Evolutionary conservation across 2,888 invertebrate genomes (phyloP).

Genomic region (Saturnia japonica): DNA sequence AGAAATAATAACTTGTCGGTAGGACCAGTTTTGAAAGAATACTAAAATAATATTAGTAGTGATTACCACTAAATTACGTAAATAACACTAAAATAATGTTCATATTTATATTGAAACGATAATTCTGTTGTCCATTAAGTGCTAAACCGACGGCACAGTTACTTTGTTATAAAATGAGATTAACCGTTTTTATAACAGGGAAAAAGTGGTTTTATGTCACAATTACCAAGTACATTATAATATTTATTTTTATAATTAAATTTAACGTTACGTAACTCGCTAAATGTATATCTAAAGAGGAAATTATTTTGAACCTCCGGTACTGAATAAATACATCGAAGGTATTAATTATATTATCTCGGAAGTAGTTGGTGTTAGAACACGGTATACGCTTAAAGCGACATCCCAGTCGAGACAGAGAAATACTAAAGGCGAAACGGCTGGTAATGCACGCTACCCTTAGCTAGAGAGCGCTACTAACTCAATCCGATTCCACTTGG

Average conservation of each 20-base stretch:
- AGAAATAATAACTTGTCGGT: background rate
- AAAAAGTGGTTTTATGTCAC: background rate
- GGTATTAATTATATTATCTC: slow-evolving; percentile 76
- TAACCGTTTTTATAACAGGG: background rate
- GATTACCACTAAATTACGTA: background rate
- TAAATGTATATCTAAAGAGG: slow-evolving; percentile 74
- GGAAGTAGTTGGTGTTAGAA: slow-evolving; percentile 55
- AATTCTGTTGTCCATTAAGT: background rate
- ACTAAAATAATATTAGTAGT: background rate
- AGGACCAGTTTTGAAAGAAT: background rate
- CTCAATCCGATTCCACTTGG: slow-evolving; percentile 76
- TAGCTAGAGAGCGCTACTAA: slow-evolving; percentile 67
- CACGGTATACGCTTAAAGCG: slow-evolving; percentile 42
- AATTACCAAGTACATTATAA: background rate
- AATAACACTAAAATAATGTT: background rate
- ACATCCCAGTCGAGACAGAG: slow-evolving; percentile 27
- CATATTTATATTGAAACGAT: background rate
- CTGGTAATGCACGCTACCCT: slow-evolving; percentile 60
- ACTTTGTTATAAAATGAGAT: background rate
- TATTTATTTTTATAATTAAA: slow-evolving; percentile 57
- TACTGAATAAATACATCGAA: slow-evolving; percentile 57
- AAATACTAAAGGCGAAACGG: slow-evolving; percentile 20
- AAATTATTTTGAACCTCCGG: slow-evolving; percentile 68
- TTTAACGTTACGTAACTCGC: slow-evolving; percentile 66
- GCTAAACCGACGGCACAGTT: background rate